Base-by-base conservation (phyloP, 2,888 invertebrate species). In the Lapara coniferarum region DNA sequence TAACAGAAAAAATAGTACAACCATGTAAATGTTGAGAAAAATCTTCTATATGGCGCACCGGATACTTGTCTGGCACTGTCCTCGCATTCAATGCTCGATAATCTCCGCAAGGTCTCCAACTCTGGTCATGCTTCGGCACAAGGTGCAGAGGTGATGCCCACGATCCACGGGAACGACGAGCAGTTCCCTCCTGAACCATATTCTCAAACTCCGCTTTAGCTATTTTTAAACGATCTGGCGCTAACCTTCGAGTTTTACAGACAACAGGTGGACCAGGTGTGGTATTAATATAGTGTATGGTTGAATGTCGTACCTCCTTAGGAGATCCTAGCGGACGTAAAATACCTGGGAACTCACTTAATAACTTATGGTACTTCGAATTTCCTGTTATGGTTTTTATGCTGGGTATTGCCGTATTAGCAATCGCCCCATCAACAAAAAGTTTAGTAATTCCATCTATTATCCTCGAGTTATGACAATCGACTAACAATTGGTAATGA, bases 1-100 rank as follows among this genome's bases (percentile, higher is more conserved):
- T 13, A 4, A 19, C 25, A 25, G 30, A 30, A 59, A 59, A 59
- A 25, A 59, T n/a, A 2, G 14, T 59, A 37, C 59, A 25, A 10
- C 59, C 30, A 25, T n/a, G 16, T 25, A 59, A 25, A 59, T 59
- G 25, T 10, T 59, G 59, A 25, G 30, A 14, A 37, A 59, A 44
- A 44, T 63, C 63, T 14, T 30, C 14, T 7, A 63, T 63, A 63
- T 63, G 44, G 10, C 63, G 16, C n/a, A 63, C 44, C 10, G 63
- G 63, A n/a, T 63, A 63, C 14, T 10, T 12, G n/a, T 63, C 63
- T 5, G 63, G 63, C 3, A 63, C 14, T 44, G 63, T 63, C n/a
- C 63, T 2, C 10, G 63, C 63, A n/a, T 63, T 44, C 0, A 55
- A 12, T 46, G 46, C 46, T 10, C 46, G 46, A 12, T 46, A 46